Conservation (phyloP, 2,888 invertebrate genomes). For the Platycnemis pennipes region DNA sequence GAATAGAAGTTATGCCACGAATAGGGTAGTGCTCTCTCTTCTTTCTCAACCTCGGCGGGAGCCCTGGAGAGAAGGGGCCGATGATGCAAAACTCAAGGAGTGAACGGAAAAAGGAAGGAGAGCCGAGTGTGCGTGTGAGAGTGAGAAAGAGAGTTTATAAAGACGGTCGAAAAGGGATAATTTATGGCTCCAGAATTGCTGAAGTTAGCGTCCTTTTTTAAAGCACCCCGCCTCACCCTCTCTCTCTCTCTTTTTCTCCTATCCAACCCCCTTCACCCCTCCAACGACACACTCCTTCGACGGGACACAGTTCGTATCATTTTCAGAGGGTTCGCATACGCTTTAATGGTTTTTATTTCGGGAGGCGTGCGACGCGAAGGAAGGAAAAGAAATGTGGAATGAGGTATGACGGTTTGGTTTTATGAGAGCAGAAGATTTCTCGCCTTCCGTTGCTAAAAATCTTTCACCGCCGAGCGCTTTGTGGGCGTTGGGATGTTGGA, state of each 20-base stretch:
- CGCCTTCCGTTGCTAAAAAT: background rate
- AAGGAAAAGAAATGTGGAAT: slow-evolving; percentile 28
- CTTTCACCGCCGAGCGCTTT: background rate
- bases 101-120: background rate
- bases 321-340: slow-evolving; percentile 33
- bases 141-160: background rate
- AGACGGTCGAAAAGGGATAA: slow-evolving; percentile 24
- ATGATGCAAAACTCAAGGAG: background rate
- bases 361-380: background rate
- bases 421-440: background rate
- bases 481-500: background rate
- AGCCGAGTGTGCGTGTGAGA: background rate
- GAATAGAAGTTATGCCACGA: no score
- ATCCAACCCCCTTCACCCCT: background rate
- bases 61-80: background rate
- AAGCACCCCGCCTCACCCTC: background rate
- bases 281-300: background rate
- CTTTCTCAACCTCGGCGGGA: background rate
- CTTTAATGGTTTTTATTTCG: slow-evolving; percentile 41
- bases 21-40: background rate
- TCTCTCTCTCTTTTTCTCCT: background rate
- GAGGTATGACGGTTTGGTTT: slow-evolving; percentile 37
- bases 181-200: slow-evolving; percentile 51
- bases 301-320: slow-evolving; percentile 45
- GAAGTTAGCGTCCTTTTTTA: slow-evolving; percentile 57